phyloP scores from a whole-genome alignment of 2,797 vertebrate species.

The Scolopax bukidnonensis region DNA sequence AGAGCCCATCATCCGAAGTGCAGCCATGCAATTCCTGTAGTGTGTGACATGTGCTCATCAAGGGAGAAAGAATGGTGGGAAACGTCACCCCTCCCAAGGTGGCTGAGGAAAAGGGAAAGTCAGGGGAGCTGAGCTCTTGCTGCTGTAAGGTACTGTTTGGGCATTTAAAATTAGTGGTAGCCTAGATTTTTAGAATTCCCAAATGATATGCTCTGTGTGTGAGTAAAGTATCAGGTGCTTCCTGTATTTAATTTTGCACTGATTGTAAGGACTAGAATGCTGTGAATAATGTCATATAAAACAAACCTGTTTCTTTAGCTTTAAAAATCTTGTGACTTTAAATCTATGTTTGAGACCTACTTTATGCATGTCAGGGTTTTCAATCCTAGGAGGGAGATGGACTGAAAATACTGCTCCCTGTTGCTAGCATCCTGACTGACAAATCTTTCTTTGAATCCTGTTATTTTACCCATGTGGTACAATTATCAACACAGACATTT shows the following conservation, averaged over 20 bases:
- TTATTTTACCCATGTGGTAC: background rate
- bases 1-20: background rate
- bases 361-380: background rate
- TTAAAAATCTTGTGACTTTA: background rate
- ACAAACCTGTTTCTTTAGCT: background rate
- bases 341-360: background rate
- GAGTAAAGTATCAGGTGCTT: background rate
- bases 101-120: background rate
- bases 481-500: background rate
- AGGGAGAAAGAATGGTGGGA: background rate
- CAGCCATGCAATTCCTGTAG: background rate
- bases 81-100: background rate
- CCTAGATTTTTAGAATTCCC: background rate
- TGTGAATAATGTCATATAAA: background rate
- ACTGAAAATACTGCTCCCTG: background rate
- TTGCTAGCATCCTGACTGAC: background rate
- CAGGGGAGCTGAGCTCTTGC: background rate
- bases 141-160: background rate
- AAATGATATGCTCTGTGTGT: accelerated
- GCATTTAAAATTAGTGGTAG: background rate
- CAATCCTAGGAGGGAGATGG: background rate
- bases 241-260: background rate
- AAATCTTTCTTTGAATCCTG: background rate
- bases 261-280: background rate
- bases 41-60: accelerated